Conservation (phyloP, 2,888 invertebrate species). For the Hypomecis atomaria region DNA sequence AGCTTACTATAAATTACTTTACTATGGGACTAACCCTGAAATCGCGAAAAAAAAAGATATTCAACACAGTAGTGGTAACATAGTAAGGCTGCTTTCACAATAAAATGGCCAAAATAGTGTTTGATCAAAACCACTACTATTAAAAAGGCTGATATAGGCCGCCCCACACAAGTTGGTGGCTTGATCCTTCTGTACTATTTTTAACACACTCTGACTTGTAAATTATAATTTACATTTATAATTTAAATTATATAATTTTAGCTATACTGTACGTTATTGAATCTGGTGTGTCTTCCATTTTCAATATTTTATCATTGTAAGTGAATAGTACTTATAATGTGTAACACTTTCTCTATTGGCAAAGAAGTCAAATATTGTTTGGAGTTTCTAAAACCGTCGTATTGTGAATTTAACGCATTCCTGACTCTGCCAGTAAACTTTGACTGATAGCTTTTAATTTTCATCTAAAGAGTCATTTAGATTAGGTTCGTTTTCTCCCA, state of each 20-base stretch:
- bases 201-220: constrained; percentile 58
- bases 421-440: constrained; percentile 75
- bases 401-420: constrained; percentile 72
- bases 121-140: too few species aligned
- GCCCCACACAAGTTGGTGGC: too few species aligned
- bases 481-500: constrained; percentile 55
- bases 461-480: constrained; percentile 44
- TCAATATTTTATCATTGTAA: constrained; percentile 69
- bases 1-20: too few species aligned
- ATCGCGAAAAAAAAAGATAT: too few species aligned
- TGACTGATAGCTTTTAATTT: constrained; percentile 75
- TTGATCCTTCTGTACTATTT: constrained; percentile 43
- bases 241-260: too few species aligned
- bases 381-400: constrained; percentile 69
- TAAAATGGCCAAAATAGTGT: too few species aligned
- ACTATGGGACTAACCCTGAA: too few species aligned
- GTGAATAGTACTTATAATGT: constrained; percentile 64
- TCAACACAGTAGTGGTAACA: too few species aligned
- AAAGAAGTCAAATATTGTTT: constrained; percentile 71
- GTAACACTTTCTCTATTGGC: constrained; percentile 61
- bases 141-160: too few species aligned
- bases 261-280: constrained; percentile 70
- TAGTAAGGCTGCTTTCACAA: too few species aligned
- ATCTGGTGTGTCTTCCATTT: constrained; percentile 71
- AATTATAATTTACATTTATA: too few species aligned